Conservation (phyloP, 2,888 invertebrate genomes). For the Bedellia somnulentella region DNA sequence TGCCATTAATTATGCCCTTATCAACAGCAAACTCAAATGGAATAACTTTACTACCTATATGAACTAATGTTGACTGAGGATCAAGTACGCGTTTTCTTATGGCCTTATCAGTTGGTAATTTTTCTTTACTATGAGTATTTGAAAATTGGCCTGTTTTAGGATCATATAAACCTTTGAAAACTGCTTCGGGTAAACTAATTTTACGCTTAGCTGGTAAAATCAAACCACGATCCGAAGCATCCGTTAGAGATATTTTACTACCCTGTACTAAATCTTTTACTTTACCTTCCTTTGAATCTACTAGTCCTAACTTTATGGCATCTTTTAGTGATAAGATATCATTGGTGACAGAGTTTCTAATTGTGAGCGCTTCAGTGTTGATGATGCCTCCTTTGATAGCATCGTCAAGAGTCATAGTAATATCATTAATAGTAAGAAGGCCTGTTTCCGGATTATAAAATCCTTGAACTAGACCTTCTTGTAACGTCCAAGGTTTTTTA, state of each 20-base stretch:
- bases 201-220: constrained; percentile 81
- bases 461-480: constrained; percentile 80
- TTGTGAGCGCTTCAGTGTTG: constrained; percentile 74
- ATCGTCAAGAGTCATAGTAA: constrained; percentile 70
- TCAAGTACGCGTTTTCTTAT: constrained; percentile 84
- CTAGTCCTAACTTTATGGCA: constrained; percentile 74
- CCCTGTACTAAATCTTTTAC: constrained; percentile 76
- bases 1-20: constrained; percentile 74
- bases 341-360: constrained; percentile 78
- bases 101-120: constrained; percentile 79
- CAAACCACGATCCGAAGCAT: constrained; percentile 82
- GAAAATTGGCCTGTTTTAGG: constrained; percentile 80
- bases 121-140: constrained; percentile 77
- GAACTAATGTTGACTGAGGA: constrained; percentile 82
- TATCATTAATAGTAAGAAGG: constrained; percentile 69
- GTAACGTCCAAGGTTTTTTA: constrained; percentile 77
- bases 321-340: constrained; percentile 80
- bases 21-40: constrained; percentile 83
- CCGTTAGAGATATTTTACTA: constrained; percentile 74
- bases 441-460: constrained; percentile 77
- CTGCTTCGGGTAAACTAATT: constrained; percentile 83
- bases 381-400: constrained; percentile 76
- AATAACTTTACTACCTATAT: constrained; percentile 76
- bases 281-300: constrained; percentile 79
- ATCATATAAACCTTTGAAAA: constrained; percentile 91